Evolutionary conservation across 2,797 vertebrate genomes (phyloP).

Genomic region (Sitta carolinensis): DNA sequence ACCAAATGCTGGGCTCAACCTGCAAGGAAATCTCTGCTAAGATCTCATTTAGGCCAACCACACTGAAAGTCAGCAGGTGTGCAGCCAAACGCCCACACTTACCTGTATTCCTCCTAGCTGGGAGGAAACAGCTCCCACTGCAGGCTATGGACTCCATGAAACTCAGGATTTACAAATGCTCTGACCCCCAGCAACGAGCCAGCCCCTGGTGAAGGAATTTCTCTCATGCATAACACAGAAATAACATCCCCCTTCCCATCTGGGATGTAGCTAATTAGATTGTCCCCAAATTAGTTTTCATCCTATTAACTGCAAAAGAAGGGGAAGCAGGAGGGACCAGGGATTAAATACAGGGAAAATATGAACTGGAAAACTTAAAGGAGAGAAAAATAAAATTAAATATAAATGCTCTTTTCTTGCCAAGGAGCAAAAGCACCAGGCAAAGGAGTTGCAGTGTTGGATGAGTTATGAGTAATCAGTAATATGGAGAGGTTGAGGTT

Average conservation of each 20-base stretch:
- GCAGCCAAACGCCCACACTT: background rate
- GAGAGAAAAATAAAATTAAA: background rate
- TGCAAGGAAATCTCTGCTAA: background rate
- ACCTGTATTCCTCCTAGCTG: background rate
- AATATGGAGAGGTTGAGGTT: accelerated
- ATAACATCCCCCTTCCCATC: background rate
- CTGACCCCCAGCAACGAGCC: background rate
- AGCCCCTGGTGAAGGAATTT: background rate
- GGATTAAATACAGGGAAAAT: background rate
- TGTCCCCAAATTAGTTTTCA: background rate
- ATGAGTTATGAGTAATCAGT: background rate
- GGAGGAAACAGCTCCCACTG: background rate
- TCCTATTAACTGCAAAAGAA: background rate
- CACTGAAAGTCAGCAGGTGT: background rate
- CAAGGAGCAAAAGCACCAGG: background rate
- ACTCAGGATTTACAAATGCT: background rate
- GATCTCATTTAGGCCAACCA: background rate
- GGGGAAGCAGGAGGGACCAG: background rate
- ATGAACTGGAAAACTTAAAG: background rate
- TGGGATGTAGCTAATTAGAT: background rate
- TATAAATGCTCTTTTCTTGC: background rate
- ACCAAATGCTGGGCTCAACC: background rate
- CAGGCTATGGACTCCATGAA: background rate
- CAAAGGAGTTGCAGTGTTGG: background rate
- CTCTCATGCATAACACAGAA: background rate